phyloP scores from a whole-genome alignment of 2,113 vertebrate genomes.

The Perca schrenkii region DNA sequence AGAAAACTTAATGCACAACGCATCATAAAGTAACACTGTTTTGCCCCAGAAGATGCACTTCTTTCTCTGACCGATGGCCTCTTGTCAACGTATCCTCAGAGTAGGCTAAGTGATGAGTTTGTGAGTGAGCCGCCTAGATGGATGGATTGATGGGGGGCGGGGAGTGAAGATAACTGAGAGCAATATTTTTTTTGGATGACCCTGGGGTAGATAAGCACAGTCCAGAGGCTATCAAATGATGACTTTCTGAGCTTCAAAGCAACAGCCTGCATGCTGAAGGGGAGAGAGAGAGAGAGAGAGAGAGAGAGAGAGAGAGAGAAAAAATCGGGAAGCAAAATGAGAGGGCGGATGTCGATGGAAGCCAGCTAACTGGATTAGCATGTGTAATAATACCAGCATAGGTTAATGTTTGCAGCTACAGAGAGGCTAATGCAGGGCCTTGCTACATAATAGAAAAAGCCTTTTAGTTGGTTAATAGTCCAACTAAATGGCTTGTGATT shows the following conservation, averaged over 20 bases:
- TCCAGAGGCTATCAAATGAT: conserved; percentile 73
- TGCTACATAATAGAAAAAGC: conserved; percentile 42
- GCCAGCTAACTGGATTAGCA: conserved; percentile 72
- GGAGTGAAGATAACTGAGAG: conserved; percentile 53
- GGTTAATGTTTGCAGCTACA: conserved; percentile 73
- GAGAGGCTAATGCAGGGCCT: conserved; percentile 66
- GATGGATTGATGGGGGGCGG: conserved; percentile 57
- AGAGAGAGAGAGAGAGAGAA: not conserved
- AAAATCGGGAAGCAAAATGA: conserved; percentile 47
- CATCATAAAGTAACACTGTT: conserved; percentile 26
- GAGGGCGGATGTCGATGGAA: conserved; percentile 47
- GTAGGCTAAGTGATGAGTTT: conserved; percentile 41
- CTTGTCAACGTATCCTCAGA: conserved; percentile 33
- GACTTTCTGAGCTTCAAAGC: conserved; percentile 58
- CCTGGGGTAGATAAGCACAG: conserved; percentile 68
- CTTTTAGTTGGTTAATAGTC: conserved; percentile 66
- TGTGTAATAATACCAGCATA: conserved; percentile 69
- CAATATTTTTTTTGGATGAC: conserved; percentile 71
- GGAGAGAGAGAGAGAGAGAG: not conserved
- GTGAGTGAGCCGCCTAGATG: conserved; percentile 44
- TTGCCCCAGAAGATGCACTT: conserved; percentile 20
- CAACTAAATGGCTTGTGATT: conserved; percentile 61
- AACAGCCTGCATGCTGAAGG: conserved; percentile 51
- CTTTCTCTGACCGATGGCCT: conserved; percentile 11
- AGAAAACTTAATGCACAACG: not conserved